phyloP scores from a whole-genome alignment of 23 tunicate species.

The Halocynthia aurantium region DNA sequence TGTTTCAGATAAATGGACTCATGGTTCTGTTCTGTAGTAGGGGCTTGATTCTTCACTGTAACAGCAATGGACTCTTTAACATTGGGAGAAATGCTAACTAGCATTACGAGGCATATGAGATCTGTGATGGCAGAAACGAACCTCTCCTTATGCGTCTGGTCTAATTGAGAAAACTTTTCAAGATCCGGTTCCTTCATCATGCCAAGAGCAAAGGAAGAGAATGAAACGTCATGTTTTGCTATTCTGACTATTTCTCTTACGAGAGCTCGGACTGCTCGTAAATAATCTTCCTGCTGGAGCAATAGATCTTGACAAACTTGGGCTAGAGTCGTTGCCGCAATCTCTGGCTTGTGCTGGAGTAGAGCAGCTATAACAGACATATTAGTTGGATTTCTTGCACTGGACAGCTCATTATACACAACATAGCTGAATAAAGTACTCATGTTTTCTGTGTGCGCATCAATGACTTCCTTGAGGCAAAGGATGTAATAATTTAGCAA shows the following conservation, averaged over 20 bases:
- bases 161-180: conserved; percentile 53
- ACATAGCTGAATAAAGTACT: conserved; percentile 71
- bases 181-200: conserved; percentile 77
- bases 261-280: conserved; percentile 66
- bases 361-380: conserved; percentile 66
- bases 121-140: conserved; percentile 57
- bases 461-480: conserved; percentile 64
- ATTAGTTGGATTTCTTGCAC: conserved; percentile 72
- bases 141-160: conserved; percentile 72
- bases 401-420: conserved; percentile 79
- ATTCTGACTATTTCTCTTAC: conserved; percentile 64
- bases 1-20: conserved; percentile 8
- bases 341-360: conserved; percentile 60
- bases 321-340: conserved; percentile 70
- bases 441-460: conserved; percentile 60
- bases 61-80: conserved; percentile 52
- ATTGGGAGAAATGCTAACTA: conserved; percentile 53
- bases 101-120: conserved; percentile 64
- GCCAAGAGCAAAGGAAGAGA: conserved; percentile 51
- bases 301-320: conserved; percentile 77
- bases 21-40: conserved; percentile 5
- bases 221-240: conserved; percentile 54
- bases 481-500: conserved; percentile 40
- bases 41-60: neutral
- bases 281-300: conserved; percentile 77